A percentile compares a stretch with the other conserved stretches of the same genome.
Conservation (phyloP, 30 jellyfish, hydroid and myxozoan genomes). For the Rhopilema esculentum region DNA sequence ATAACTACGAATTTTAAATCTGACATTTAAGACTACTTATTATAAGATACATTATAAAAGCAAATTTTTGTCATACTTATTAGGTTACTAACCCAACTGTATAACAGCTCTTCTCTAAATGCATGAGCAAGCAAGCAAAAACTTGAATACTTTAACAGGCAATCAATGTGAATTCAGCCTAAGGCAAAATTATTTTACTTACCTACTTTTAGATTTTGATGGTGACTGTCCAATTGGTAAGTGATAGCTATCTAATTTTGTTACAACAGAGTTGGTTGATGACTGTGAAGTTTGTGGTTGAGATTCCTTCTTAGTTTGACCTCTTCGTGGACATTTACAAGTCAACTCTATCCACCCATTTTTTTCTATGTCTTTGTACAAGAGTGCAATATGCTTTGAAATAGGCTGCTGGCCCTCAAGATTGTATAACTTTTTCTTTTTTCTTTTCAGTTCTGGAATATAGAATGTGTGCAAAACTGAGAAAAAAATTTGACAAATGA, state of each 20-base stretch:
- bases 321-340: slow-evolving; percentile 83
- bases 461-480: too few relatives aligned
- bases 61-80: too few relatives aligned
- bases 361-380: slow-evolving; percentile 77
- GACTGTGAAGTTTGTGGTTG: slow-evolving; percentile 53
- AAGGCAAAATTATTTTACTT: not conserved
- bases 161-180: too few relatives aligned
- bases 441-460: slow-evolving; percentile 36
- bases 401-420: slow-evolving; percentile 29
- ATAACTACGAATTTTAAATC: too few relatives aligned
- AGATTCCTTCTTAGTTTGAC: slow-evolving; percentile 50
- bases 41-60: too few relatives aligned
- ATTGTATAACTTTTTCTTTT: slow-evolving; percentile 35
- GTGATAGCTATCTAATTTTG: slow-evolving; percentile 34
- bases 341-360: slow-evolving; percentile 64
- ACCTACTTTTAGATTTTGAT: slow-evolving; percentile 46
- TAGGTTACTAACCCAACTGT: too few relatives aligned
- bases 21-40: too few relatives aligned
- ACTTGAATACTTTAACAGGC: too few relatives aligned
- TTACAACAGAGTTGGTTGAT: slow-evolving; percentile 39
- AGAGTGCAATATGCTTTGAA: slow-evolving; percentile 57
- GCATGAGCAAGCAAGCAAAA: too few relatives aligned
- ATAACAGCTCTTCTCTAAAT: too few relatives aligned
- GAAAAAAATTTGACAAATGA: too few relatives aligned
- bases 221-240: slow-evolving; percentile 42